These are phyloP conservation scores for Apodemus sylvaticus DNA, from an alignment of 2,113 vertebrate species.

Conservation along the genomic window DNA sequence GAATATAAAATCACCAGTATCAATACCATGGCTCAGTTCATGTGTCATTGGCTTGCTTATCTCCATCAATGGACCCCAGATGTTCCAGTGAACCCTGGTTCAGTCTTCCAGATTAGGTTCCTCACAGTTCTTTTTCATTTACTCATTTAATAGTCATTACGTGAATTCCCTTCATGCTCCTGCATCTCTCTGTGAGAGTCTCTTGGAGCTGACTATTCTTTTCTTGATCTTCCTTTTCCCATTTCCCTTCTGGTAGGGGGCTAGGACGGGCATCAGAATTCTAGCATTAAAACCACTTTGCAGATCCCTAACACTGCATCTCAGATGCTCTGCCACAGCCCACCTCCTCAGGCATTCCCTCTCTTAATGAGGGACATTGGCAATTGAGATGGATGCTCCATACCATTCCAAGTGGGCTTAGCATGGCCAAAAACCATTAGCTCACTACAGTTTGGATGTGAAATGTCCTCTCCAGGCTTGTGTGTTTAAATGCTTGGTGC, in stretches of 20 bases:
- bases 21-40: background rate
- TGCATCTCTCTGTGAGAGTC: background rate
- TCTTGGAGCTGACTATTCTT: background rate
- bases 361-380: background rate
- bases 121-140: background rate
- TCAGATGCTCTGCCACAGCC: background rate
- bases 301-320: background rate
- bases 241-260: background rate
- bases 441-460: background rate
- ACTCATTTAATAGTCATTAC: background rate
- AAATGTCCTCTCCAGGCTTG: background rate
- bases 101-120: background rate
- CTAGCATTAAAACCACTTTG: background rate
- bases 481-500: background rate
- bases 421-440: background rate
- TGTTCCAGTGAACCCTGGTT: background rate
- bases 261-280: background rate
- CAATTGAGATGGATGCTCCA: no score
- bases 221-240: fast-evolving
- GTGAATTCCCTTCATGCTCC: background rate
- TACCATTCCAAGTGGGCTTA: background rate
- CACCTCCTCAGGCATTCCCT: background rate
- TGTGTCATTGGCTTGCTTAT: background rate
- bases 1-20: background rate
- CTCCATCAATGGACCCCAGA: background rate